Base-by-base conservation (phyloP, 2,113 vertebrate species). In the Oryzias celebensis region DNA sequence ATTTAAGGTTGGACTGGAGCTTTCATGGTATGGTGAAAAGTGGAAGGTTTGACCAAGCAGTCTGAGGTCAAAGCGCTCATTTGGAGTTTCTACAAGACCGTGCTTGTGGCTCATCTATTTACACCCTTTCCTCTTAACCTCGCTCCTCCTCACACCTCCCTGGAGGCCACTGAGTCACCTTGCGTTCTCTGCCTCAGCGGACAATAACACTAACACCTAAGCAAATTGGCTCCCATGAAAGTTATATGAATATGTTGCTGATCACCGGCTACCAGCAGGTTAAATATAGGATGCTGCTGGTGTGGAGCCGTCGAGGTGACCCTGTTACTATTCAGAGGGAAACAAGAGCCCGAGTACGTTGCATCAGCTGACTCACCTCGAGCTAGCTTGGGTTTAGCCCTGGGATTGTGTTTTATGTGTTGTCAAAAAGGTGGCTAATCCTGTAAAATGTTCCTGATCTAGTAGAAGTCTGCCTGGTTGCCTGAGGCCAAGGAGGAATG, bases 311-410 rank as follows among this genome's bases (percentile, higher is more conserved):
- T 73, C 41, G 65, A 57, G 76, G 73, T 85, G 75, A 85, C 86
- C 83, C 74, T 77, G 75, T 88, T 89, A 73, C 86, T 86, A 85
- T 90, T 81, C 68, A 59, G 63, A 82, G 80, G 82, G 79, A 80
- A 88, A 79, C 73, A 58, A 64, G 80, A 88, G 78, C 77, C 82
- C 3, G 4, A 65, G 66, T 48, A 15, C 14, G 48, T 55, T 62
- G 62, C 58, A 64, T 52, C 52, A 15, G 26, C 63, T n/a, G 45
- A 55, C 61, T 69, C 43, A 63, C 68, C 65, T 14, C n/a, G 15
- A 18, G 70, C 71, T 28, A 65, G 42, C 59, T 43, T 15, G 14
- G 62, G 63, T 78, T 62, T n/a, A 59, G 71, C 65, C 48, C 75
- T 62, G 58, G 36, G 36, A 36, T 69, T 14, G 71, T 49, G 59